A percentile compares a stretch with the other conserved stretches of the same genome.
Conservation (phyloP, 1,140 invertebrate species). For the Lepidostoma basale region DNA sequence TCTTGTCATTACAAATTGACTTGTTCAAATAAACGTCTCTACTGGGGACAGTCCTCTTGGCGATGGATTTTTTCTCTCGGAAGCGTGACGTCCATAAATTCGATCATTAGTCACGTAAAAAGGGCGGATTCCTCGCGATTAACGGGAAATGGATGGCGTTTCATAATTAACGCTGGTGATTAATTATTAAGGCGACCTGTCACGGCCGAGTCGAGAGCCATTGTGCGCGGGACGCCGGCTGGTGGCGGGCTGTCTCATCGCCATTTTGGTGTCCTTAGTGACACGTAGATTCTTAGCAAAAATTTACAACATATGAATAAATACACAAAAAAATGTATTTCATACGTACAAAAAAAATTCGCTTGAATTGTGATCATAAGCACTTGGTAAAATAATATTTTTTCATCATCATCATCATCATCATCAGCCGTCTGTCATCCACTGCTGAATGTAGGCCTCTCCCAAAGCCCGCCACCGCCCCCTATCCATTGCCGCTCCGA, state of each 20-base stretch:
- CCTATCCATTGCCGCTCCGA: too few species aligned
- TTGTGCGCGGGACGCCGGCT: background rate
- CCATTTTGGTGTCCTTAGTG: background rate
- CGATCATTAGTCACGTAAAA: conserved; percentile 12
- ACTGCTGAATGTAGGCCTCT: too few species aligned
- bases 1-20: background rate
- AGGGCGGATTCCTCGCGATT: conserved; percentile 8
- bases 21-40: background rate
- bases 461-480: too few species aligned
- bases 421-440: too few species aligned
- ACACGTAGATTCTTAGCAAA: too few species aligned
- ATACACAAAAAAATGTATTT: too few species aligned
- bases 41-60: background rate
- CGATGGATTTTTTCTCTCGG: background rate
- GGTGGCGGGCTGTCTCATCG: background rate
- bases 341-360: too few species aligned
- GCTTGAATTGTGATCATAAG: too few species aligned
- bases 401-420: too few species aligned
- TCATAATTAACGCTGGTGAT: conserved; percentile 22
- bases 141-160: conserved; percentile 16
- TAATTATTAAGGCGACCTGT: conserved; percentile 20
- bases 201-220: background rate
- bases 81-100: conserved; percentile 9
- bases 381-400: too few species aligned
- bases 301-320: too few species aligned